Evolutionary conservation across 2,797 vertebrate species (phyloP).

Genomic region (Dicrostonyx torquatus): DNA sequence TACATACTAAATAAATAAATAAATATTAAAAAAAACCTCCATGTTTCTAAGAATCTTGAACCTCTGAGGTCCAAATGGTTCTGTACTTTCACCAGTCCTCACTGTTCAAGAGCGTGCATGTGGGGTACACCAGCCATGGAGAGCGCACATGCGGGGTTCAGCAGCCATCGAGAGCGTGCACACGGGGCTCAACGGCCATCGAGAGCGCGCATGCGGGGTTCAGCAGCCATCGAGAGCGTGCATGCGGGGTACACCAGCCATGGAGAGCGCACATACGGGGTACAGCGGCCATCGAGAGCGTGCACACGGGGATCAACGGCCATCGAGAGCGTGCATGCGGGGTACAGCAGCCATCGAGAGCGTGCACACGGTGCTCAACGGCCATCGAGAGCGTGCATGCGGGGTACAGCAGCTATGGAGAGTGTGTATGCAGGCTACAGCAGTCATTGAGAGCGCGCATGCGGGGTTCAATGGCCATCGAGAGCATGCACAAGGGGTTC

Average conservation of each 20-base stretch:
- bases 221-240: background rate
- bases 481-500: background rate
- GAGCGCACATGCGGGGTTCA: background rate
- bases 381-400: too few relatives aligned
- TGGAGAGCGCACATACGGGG: too few relatives aligned
- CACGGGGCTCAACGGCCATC: too few relatives aligned
- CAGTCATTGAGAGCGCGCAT: too few relatives aligned
- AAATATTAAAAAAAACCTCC: too few relatives aligned
- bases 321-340: background rate
- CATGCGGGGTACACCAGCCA: too few relatives aligned
- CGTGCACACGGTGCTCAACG: too few relatives aligned
- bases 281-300: background rate
- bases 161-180: too few relatives aligned
- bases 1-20: too few relatives aligned
- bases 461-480: fast-evolving
- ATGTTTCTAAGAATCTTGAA: background rate
- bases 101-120: background rate
- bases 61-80: background rate
- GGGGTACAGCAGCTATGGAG: background rate
- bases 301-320: too few relatives aligned
- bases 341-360: background rate
- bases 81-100: background rate
- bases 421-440: too few relatives aligned
- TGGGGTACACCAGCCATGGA: background rate
- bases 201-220: too few relatives aligned